Evolutionary conservation across 2,113 vertebrate genomes (phyloP), one percentile per base, ranked within the genome.

Genomic region (Cyanocitta stelleri): DNA sequence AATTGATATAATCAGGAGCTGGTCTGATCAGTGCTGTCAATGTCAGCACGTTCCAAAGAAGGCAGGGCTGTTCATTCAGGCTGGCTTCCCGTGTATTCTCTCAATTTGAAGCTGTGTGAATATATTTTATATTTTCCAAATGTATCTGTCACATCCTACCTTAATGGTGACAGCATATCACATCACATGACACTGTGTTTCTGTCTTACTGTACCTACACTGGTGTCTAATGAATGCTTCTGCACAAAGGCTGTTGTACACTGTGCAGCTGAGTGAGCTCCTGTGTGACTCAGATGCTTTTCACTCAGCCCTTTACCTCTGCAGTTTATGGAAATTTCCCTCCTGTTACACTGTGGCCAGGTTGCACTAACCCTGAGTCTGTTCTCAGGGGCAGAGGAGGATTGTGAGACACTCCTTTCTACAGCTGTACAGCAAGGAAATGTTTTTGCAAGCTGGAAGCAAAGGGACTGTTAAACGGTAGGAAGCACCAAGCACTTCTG

Each of bases 141-240:
- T 32, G 8, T 64, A 88, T 82, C 94, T 89, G 93, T 96, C 95
- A 90, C 72, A 91, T 92, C 69, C 77, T 78, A 27, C 78, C 62
- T 56, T 93, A 59, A 84, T 84, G 62, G 85, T 96, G 97, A 93
- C 97, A 97, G 93, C 62, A 20, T 41, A 77, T 87, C 55, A 23
- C 54, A 63, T 72, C 69, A 62, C 66, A 63, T 72, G 69, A 59
- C 68, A 20, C 39, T 7, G 33, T 76, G 94, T 89, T 96, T 95
- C 95, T 96, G 84, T 88, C 78, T 69, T 41, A 13, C 46, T 93
- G 56, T 87, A 14, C 10, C 75, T 89, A 10, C 18, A 2, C 30
- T 18, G 9, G 35, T 54, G 27, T 94, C 87, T 97, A 94, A 97
- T 93, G 93, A 97, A 82, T 76, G 73, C 74, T 46, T 41, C 89